Percentiles rank a stretch among this genome's conserved stretches.
These are phyloP conservation scores for Platycnemis pennipes DNA, from an alignment of 2,888 invertebrate species.

Conservation along the genomic window DNA sequence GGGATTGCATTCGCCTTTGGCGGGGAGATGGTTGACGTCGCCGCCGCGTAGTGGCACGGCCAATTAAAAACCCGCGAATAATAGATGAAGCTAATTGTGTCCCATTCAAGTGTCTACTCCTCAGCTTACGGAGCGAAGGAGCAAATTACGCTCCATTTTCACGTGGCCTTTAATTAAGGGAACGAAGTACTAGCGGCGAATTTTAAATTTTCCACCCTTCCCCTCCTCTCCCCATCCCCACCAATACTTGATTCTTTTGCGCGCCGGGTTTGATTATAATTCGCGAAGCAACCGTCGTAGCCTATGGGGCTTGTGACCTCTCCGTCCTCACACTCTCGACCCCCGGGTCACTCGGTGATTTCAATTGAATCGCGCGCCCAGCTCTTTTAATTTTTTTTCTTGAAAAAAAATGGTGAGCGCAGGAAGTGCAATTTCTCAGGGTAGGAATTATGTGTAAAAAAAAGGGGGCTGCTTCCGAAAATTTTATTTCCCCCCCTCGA, in stretches of 20 bases:
- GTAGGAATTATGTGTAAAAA: too few relatives aligned
- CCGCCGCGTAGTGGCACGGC: neutral
- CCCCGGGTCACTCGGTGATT: too few relatives aligned
- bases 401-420: too few relatives aligned
- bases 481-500: too few relatives aligned
- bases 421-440: too few relatives aligned
- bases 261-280: neutral
- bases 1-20: neutral
- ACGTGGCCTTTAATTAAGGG: neutral
- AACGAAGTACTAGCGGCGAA: neutral
- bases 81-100: neutral
- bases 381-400: too few relatives aligned
- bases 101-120: neutral
- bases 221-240: too few relatives aligned
- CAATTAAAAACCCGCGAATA: slow-evolving; percentile 17
- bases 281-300: neutral
- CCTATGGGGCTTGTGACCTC: neutral
- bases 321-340: too few relatives aligned
- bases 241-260: neutral
- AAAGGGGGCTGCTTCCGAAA: too few relatives aligned
- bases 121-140: neutral
- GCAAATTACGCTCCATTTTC: neutral
- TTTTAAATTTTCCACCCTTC: too few relatives aligned
- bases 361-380: too few relatives aligned
- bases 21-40: neutral